Evolutionary conservation across 2,797 vertebrate species (phyloP).

Genomic region (Sphenopsis melanotis): DNA sequence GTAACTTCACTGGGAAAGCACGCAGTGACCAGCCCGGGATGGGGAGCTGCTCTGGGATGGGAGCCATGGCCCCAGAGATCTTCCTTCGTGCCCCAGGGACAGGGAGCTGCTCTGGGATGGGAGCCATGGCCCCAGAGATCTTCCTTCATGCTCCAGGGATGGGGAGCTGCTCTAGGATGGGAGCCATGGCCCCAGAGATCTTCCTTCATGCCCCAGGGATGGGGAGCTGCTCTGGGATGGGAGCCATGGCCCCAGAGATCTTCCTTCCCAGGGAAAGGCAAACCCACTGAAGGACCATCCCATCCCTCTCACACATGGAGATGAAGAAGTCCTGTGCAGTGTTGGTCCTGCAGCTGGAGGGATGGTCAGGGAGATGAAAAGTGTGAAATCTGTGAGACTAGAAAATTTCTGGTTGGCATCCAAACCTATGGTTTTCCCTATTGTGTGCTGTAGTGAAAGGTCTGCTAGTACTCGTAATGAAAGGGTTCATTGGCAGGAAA

Average conservation of each 20-base stretch:
- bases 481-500: background rate
- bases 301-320: background rate
- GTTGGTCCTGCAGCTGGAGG: background rate
- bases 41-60: background rate
- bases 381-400: background rate
- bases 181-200: too few species aligned
- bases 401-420: background rate
- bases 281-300: background rate
- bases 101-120: too few species aligned
- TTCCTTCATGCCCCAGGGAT: too few species aligned
- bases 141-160: background rate
- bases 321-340: fast-evolving
- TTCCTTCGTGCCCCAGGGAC: background rate
- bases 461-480: background rate
- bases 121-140: background rate
- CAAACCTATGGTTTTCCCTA: background rate
- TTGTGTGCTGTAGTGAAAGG: background rate
- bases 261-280: background rate
- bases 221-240: too few species aligned
- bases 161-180: too few species aligned
- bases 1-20: background rate
- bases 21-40: fast-evolving
- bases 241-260: background rate
- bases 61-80: background rate
- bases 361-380: background rate